Conservation (phyloP, 2,113 vertebrate species). For the Dolichallabes microphthalmus region DNA sequence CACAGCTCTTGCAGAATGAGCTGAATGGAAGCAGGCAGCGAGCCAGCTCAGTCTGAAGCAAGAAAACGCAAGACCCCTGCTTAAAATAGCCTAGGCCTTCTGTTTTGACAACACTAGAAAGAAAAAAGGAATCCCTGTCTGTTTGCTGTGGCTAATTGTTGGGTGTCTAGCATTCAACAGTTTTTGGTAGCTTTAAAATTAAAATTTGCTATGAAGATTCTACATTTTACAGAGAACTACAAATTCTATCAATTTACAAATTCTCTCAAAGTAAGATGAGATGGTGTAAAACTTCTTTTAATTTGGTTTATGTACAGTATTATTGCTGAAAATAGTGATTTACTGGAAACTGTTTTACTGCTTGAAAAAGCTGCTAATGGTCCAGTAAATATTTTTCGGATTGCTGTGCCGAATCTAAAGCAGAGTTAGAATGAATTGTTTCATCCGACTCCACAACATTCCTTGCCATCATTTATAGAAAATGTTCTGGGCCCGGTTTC, state of each 20-base stretch:
- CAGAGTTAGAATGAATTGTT: not conserved
- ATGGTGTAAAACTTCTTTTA: not conserved
- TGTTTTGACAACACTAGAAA: constrained; percentile 78
- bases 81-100: constrained; percentile 74
- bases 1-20: constrained; percentile 69
- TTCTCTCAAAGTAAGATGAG: not conserved
- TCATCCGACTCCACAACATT: not conserved
- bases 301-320: not conserved
- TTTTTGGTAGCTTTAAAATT: constrained; percentile 53
- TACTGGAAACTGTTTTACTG: not conserved
- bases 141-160: constrained; percentile 70
- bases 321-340: not conserved
- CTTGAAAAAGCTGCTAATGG: not conserved
- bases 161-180: constrained; percentile 64
- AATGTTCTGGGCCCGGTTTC: too few relatives aligned
- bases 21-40: constrained; percentile 74
- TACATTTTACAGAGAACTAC: constrained; percentile 57
- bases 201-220: constrained; percentile 56
- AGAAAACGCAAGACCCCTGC: constrained; percentile 59
- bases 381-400: not conserved
- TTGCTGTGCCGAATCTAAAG: not conserved
- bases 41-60: constrained; percentile 66
- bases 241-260: constrained; percentile 7
- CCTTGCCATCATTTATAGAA: not conserved
- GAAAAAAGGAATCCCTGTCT: constrained; percentile 74